Evolutionary conservation across 2,888 invertebrate genomes (phyloP).

Genomic region (Lithosia quadra): DNA sequence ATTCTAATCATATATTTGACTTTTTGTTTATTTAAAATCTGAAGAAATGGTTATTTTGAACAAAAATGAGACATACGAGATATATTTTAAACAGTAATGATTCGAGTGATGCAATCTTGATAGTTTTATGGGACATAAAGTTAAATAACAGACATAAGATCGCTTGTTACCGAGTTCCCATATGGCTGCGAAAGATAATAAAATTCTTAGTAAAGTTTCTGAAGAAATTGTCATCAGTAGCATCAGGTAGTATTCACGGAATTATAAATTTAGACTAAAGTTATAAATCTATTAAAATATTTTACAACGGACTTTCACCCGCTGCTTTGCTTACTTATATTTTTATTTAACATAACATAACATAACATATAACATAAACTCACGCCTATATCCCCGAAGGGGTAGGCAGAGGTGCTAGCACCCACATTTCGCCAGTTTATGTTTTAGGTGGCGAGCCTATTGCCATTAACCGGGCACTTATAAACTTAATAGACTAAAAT

Average conservation of each 20-base stretch:
- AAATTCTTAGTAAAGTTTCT: slow-evolving; percentile 28
- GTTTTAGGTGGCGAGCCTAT: too few relatives aligned
- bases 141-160: slow-evolving; percentile 16
- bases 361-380: too few relatives aligned
- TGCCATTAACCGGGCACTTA: too few relatives aligned
- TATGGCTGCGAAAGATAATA: slow-evolving; percentile 13
- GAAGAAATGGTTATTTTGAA: neutral
- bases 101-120: slow-evolving; percentile 8
- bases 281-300: neutral
- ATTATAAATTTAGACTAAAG: neutral
- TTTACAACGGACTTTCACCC: neutral
- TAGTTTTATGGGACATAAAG: slow-evolving; percentile 10
- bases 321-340: neutral
- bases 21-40: neutral
- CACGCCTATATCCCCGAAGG: too few relatives aligned
- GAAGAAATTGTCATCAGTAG: slow-evolving; percentile 11
- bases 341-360: neutral
- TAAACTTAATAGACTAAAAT: too few relatives aligned
- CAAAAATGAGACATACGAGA: neutral
- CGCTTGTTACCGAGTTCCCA: slow-evolving; percentile 16
- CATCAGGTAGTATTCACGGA: slow-evolving; percentile 4
- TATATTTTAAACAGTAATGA: slow-evolving; percentile 3
- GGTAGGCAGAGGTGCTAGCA: too few relatives aligned
- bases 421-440: too few relatives aligned
- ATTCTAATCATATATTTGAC: too few relatives aligned